phyloP scores from a whole-genome alignment of 2,888 invertebrate species.

The Tenthredo notha region DNA sequence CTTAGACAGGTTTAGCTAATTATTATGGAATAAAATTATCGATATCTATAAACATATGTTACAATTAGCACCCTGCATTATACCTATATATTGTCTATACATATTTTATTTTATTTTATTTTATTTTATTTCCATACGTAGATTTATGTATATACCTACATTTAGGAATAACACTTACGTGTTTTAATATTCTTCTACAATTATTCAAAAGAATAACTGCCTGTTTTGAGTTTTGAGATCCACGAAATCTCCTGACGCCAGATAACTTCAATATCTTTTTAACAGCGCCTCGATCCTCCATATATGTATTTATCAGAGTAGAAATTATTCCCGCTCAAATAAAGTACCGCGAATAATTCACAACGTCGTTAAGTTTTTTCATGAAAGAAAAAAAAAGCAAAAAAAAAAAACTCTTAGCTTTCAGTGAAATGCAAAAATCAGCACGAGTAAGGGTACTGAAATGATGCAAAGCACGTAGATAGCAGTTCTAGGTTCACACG shows the following conservation, averaged over 20 bases:
- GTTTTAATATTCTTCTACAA: background rate
- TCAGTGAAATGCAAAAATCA: constrained; percentile 87
- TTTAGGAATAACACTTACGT: background rate
- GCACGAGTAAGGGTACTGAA: constrained; percentile 85
- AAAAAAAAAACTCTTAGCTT: background rate
- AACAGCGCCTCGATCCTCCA: background rate
- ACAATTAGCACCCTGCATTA: background rate
- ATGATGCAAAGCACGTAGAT: constrained; percentile 86
- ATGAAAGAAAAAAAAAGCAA: background rate
- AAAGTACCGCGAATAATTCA: background rate
- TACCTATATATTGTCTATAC: constrained; percentile 8
- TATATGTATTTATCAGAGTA: background rate
- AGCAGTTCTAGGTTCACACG: constrained; percentile 87
- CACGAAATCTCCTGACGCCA: background rate
- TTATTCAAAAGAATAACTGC: constrained; percentile 3
- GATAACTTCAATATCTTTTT: background rate
- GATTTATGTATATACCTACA: background rate
- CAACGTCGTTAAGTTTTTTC: background rate
- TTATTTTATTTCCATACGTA: background rate
- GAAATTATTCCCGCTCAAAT: background rate
- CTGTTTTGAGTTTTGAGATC: background rate
- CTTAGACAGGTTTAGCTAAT: background rate
- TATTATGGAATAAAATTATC: background rate
- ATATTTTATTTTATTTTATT: background rate
- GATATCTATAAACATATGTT: background rate